Conservation (phyloP, 2,888 invertebrate genomes). For the Cryptocephalus moraei region DNA sequence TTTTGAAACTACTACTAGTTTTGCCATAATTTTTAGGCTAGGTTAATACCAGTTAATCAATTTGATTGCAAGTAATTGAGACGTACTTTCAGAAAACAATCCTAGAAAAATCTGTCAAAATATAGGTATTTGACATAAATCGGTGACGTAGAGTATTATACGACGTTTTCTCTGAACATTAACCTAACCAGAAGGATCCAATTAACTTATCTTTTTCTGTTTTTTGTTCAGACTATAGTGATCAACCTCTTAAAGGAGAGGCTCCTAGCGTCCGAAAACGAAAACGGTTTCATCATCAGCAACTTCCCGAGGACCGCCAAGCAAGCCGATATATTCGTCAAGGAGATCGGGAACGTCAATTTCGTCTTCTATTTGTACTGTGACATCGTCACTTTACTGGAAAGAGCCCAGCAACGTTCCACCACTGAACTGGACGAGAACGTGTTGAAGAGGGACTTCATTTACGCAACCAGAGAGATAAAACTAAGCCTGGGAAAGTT, state of each 20-base stretch:
- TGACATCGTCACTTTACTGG: conserved; percentile 20
- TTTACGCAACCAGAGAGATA: conserved; percentile 21
- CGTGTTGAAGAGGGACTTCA: conserved; percentile 13
- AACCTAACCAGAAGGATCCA: too few relatives aligned
- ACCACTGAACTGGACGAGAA: conserved; percentile 12
- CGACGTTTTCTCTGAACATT: too few relatives aligned
- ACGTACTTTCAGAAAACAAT: too few relatives aligned
- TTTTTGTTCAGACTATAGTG: conserved; percentile 38
- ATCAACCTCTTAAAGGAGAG: conserved; percentile 48
- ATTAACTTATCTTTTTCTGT: conserved; percentile 9
- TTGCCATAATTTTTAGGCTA: too few relatives aligned
- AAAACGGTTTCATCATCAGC: conserved; percentile 45
- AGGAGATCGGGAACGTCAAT: conserved; percentile 29
- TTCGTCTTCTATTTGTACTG: conserved; percentile 27
- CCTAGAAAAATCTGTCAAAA: too few relatives aligned
- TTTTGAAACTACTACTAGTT: too few relatives aligned
- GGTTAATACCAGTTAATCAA: too few relatives aligned
- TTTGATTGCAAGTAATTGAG: too few relatives aligned
- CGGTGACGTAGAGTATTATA: too few relatives aligned
- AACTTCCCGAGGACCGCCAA: conserved; percentile 46
- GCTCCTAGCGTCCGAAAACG: conserved; percentile 39
- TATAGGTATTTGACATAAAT: too few relatives aligned
- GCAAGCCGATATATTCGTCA: conserved; percentile 29
- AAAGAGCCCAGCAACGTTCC: conserved; percentile 11
- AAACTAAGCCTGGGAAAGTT: conserved; percentile 16